phyloP scores from a whole-genome alignment of 2,888 invertebrate species.

The Geotrupes spiniger region DNA sequence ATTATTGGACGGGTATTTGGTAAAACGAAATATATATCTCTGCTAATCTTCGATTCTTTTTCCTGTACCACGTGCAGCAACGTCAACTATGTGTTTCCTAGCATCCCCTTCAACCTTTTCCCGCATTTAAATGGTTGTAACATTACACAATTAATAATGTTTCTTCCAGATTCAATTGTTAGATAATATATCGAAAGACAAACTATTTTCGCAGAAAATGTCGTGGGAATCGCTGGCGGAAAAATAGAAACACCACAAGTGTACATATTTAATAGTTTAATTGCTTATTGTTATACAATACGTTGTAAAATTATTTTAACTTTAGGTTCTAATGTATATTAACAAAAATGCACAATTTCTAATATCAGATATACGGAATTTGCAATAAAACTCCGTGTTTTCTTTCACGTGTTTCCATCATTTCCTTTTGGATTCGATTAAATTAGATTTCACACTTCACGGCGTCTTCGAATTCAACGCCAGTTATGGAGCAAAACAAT shows the following conservation, averaged over 20 bases:
- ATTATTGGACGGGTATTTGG: too few species aligned
- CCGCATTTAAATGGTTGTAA: background rate
- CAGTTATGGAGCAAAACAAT: conserved; percentile 31
- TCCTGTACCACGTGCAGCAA: too few species aligned
- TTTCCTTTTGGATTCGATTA: too few species aligned
- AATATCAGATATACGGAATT: too few species aligned
- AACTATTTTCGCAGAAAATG: conserved; percentile 53
- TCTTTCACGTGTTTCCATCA: too few species aligned
- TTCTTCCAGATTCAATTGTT: conserved; percentile 54
- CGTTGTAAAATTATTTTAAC: too few species aligned
- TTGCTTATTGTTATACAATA: too few species aligned
- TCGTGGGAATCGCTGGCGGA: conserved; percentile 30
- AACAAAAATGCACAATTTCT: too few species aligned
- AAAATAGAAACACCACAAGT: conserved; percentile 50
- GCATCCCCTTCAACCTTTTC: background rate
- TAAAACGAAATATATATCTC: too few species aligned
- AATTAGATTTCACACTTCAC: conserved; percentile 17
- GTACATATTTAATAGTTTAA: conserved; percentile 56
- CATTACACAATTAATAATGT: background rate
- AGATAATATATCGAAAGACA: conserved; percentile 57
- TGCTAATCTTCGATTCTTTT: background rate
- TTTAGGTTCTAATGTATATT: too few species aligned
- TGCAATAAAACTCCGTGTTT: too few species aligned
- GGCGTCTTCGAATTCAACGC: conserved; percentile 26
- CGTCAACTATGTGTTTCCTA: too few species aligned